Evolutionary conservation across 1,140 invertebrate species (phyloP), one percentile per base, ranked within the genome.

Genomic region (Cryptotermes secundus): DNA sequence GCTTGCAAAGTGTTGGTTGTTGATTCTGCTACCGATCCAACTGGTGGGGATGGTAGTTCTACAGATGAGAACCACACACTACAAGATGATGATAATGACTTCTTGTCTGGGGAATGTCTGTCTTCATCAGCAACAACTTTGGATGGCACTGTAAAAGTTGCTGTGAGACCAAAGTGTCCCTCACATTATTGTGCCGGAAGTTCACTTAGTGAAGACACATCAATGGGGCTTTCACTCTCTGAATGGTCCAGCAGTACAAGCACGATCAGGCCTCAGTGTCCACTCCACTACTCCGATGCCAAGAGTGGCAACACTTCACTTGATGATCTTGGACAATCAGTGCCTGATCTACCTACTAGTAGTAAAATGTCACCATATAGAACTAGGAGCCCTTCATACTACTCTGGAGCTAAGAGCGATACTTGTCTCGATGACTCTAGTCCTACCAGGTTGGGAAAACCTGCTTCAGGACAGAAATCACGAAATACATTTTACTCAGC

Each of bases 121-220:
- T 85, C 84, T 34, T 49, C 80, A 14, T 85, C 84, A 16, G 79
- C 84, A 72, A 80, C 45, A 24, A 95, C 95, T 86, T 90, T 95
- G 22, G 95, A 95, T 89, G 95, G 95, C 34, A 96, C 95, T 0
- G 95, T 96, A 0, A 93, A 94, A 88, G 94, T 95, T 87, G 95
- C 93, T 10, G 89, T 95, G 12, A 94, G 94, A 88, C 94, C 72
- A 45, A 49, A 80, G 53, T 34, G 81, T 42, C 83, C 83, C 16
- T 81, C 49, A 36, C 85, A 83, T 59, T 80, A 80, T n/a, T 79
- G 83, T 80, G 35, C 59, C 42, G 83, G 83, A 14, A 83, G 85
- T 35, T 85, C 85, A 16, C 82, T 85, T 35, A 85, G 85, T 80
- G 85, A 85, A 53, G 85, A 85, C 82, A 83, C 85, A 36, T 85